Evolutionary conservation across 2,113 vertebrate genomes (phyloP).

Genomic region (Cacatua alba): DNA sequence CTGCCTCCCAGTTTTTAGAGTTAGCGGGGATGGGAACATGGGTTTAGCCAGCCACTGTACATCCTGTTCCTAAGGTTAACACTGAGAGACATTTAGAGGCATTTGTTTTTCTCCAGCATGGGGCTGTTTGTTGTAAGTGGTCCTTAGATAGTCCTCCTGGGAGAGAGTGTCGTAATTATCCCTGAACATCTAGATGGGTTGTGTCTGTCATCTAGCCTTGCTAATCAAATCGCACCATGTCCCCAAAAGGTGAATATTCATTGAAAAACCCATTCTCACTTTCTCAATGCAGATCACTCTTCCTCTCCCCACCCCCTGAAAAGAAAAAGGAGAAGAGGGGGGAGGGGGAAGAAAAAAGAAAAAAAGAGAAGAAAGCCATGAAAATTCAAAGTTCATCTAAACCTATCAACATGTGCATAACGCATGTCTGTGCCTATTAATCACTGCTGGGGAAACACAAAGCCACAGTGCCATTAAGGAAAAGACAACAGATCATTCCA

Average conservation of each 20-base stretch:
- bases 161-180: not conserved
- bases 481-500: slow-evolving; percentile 68
- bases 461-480: slow-evolving; percentile 57
- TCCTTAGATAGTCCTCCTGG: not conserved
- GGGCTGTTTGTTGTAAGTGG: not conserved
- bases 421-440: slow-evolving; percentile 65
- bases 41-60: not conserved
- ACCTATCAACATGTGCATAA: slow-evolving; percentile 66
- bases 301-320: not conserved
- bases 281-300: not conserved
- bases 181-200: not conserved
- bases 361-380: slow-evolving; percentile 1
- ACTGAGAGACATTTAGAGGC: not conserved
- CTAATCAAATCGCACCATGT: not conserved
- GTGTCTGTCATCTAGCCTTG: not conserved
- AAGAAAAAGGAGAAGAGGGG: not conserved
- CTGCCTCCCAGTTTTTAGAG: not conserved
- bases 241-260: not conserved
- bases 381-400: slow-evolving; percentile 56
- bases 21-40: not conserved
- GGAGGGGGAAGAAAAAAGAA: not conserved
- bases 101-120: not conserved
- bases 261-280: not conserved
- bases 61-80: not conserved
- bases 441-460: slow-evolving; percentile 62